Conservation (phyloP, 1,140 invertebrate genomes). For the Oryctes rhinoceros region DNA sequence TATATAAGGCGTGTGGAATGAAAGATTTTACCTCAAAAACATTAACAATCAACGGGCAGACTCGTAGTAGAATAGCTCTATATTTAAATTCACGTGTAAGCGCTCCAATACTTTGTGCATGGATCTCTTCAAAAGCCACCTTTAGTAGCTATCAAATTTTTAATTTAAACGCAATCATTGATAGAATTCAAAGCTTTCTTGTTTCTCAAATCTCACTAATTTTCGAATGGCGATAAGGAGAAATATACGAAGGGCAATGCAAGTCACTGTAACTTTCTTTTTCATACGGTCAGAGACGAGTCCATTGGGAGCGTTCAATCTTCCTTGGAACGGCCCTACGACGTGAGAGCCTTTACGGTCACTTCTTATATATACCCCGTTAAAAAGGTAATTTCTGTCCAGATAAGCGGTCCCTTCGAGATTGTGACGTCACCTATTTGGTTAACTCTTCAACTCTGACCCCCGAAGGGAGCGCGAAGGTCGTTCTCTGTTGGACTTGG, state of each 20-base stretch:
- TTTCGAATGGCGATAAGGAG: background rate
- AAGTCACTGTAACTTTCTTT: slow-evolving; percentile 16
- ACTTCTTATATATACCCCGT: slow-evolving; percentile 51
- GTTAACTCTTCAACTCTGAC: slow-evolving; percentile 41
- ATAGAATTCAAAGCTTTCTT: background rate
- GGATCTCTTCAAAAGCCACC: too few relatives aligned
- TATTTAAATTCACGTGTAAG: too few relatives aligned
- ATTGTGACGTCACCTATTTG: slow-evolving; percentile 49
- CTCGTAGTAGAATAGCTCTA: too few relatives aligned
- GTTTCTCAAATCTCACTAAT: slow-evolving; percentile 26
- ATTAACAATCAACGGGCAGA: too few relatives aligned
- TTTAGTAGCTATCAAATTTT: too few relatives aligned
- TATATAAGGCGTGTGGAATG: too few relatives aligned
- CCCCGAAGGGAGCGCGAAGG: slow-evolving; percentile 2
- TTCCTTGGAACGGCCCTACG: slow-evolving; percentile 49
- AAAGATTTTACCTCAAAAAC: too few relatives aligned
- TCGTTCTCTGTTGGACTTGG: slow-evolving; percentile 15
- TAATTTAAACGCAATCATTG: background rate
- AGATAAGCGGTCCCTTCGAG: slow-evolving; percentile 48
- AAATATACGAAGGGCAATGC: background rate
- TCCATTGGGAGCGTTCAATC: slow-evolving; percentile 51
- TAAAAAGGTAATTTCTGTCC: slow-evolving; percentile 54
- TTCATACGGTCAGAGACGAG: slow-evolving; percentile 35
- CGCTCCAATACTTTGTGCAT: too few relatives aligned
- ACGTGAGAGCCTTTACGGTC: slow-evolving; percentile 48